A percentile compares a stretch with the other conserved stretches of the same genome.
These are phyloP conservation scores for Drosophila repleta DNA, from an alignment of 1,140 invertebrate genomes.

Conservation along the genomic window DNA sequence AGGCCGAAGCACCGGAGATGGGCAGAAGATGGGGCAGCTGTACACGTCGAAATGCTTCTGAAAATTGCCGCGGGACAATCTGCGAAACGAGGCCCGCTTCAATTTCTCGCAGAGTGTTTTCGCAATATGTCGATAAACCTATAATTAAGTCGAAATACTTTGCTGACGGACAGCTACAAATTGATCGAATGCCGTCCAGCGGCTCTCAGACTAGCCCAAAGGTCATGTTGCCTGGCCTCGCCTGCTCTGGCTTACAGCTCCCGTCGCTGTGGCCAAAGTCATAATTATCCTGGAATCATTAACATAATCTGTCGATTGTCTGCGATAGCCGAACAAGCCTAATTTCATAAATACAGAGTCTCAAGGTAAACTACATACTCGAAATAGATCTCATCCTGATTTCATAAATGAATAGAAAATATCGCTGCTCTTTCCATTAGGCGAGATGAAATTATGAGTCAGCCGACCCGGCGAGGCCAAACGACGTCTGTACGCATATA, in stretches of 20 bases:
- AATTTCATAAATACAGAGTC: conserved; percentile 1
- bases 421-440: neutral
- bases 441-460: conserved; percentile 20
- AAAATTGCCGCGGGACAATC: conserved; percentile 76
- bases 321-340: neutral
- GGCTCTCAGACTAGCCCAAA: conserved; percentile 47
- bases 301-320: conserved; percentile 74
- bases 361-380: conserved; percentile 10
- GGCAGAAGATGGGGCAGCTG: neutral
- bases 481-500: conserved; percentile 48
- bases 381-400: neutral
- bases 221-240: conserved; percentile 56
- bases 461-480: conserved; percentile 49
- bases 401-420: neutral
- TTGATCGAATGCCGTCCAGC: conserved; percentile 68
- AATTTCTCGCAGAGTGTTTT: conserved; percentile 55
- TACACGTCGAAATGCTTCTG: conserved; percentile 78
- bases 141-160: conserved; percentile 79
- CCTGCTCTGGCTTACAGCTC: conserved; percentile 58
- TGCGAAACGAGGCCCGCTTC: conserved; percentile 60
- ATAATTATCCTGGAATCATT: conserved; percentile 70
- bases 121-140: conserved; percentile 57
- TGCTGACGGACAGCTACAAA: conserved; percentile 73
- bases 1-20: conserved; percentile 21
- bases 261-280: conserved; percentile 57